Evolutionary conservation across 1,140 invertebrate genomes (phyloP).

Genomic region (Parasteatoda tepidariorum): DNA sequence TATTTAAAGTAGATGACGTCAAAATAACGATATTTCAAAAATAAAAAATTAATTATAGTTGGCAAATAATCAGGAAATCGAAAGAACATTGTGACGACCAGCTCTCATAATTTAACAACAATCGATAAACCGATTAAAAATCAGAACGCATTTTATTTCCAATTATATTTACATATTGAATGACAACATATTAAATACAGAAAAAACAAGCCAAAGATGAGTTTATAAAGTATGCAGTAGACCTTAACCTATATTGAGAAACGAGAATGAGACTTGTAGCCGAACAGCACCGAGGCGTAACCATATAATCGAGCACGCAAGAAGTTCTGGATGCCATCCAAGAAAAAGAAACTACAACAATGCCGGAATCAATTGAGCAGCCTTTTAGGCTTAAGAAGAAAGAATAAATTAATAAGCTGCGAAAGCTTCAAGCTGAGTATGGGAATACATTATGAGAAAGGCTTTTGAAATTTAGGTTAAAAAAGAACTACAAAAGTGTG

Average conservation of each 20-base stretch:
- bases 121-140: too few species aligned
- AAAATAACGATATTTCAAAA: too few species aligned
- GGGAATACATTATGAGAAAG: background rate
- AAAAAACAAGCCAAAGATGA: too few species aligned
- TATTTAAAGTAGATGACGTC: too few species aligned
- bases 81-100: too few species aligned
- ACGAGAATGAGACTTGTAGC: slow-evolving; percentile 20
- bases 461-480: background rate
- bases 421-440: background rate
- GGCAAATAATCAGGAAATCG: too few species aligned
- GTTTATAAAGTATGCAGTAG: background rate
- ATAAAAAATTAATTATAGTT: too few species aligned
- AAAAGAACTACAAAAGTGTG: background rate
- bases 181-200: too few species aligned
- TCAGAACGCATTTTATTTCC: too few species aligned
- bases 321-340: slow-evolving; percentile 25
- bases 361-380: background rate
- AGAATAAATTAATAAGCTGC: background rate
- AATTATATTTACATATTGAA: too few species aligned
- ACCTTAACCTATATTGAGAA: slow-evolving; percentile 46
- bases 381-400: background rate
- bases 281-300: slow-evolving; percentile 33
- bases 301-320: slow-evolving; percentile 51
- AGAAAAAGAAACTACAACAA: background rate
- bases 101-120: too few species aligned